Percentiles rank a stretch among this genome's conserved stretches.
Conservation (phyloP, 2,797 vertebrate species). For the Lithobates sylvaticus region DNA sequence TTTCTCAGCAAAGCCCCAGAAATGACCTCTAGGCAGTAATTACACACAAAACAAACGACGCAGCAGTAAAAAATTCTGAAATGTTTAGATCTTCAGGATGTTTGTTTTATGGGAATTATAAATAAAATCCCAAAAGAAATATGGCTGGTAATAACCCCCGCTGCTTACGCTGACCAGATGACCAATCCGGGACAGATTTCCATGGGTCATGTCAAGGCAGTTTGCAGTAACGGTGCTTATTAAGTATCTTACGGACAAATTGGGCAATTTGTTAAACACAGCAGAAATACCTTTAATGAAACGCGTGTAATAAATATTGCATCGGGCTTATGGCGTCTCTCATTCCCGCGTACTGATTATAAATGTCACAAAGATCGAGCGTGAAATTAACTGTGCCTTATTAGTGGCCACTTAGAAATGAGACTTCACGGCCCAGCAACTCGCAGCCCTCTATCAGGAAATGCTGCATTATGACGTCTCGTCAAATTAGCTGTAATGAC, state of each 20-base stretch:
- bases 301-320: conserved; percentile 62
- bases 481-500: conserved; percentile 65
- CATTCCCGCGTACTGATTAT: conserved; percentile 71
- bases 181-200: background rate
- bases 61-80: background rate
- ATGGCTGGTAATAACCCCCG: background rate
- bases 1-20: background rate
- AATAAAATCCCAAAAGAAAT: background rate
- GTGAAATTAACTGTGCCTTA: conserved; percentile 75
- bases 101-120: background rate
- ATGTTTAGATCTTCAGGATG: background rate
- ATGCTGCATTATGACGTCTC: conserved; percentile 66
- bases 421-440: conserved; percentile 68
- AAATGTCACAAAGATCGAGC: conserved; percentile 75
- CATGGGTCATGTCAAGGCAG: background rate
- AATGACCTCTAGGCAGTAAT: background rate
- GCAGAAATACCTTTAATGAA: background rate
- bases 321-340: conserved; percentile 63
- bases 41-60: background rate
- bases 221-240: conserved; percentile 14
- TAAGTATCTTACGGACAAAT: conserved; percentile 15
- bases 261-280: conserved; percentile 8
- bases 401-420: conserved; percentile 70
- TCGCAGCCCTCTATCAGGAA: conserved; percentile 69
- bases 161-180: background rate